Evolutionary conservation across 30 jellyfish, hydroid and myxozoan species (phyloP).

Genomic region (Catostylus mosaicus): DNA sequence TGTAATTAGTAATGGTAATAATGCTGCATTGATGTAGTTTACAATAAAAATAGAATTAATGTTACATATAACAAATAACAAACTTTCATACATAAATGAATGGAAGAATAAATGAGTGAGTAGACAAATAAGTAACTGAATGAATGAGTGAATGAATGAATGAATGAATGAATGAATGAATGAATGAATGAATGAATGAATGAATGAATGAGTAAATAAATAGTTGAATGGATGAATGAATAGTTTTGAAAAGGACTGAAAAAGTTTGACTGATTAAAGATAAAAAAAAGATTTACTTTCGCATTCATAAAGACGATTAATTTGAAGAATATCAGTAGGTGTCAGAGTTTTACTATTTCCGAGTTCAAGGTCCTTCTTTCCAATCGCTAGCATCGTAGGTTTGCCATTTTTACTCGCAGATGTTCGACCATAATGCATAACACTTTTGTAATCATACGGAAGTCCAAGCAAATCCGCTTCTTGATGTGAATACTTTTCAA

Average conservation of each 20-base stretch:
- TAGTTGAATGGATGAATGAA: neutral
- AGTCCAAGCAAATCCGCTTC: conserved; percentile 56
- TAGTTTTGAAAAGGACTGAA: neutral
- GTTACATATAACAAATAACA: too few relatives aligned
- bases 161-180: too few relatives aligned
- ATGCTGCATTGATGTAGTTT: too few relatives aligned
- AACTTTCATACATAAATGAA: too few relatives aligned
- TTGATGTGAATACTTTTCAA: conserved; percentile 51
- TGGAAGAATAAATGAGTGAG: too few relatives aligned
- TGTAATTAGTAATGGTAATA: too few relatives aligned
- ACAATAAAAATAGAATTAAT: too few relatives aligned
- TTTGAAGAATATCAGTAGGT: conserved; percentile 59
- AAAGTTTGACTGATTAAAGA: neutral
- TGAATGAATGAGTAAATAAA: neutral
- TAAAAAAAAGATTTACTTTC: conserved; percentile 36
- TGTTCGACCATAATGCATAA: conserved; percentile 86
- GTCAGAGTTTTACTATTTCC: conserved; percentile 59
- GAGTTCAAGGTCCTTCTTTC: conserved; percentile 39
- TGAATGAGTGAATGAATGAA: too few relatives aligned
- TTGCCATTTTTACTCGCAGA: conserved; percentile 39
- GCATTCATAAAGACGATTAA: conserved; percentile 71
- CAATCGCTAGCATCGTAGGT: conserved; percentile 61
- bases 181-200: neutral
- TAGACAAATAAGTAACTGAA: too few relatives aligned
- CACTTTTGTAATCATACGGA: conserved; percentile 63